Evolutionary conservation across 2,888 invertebrate genomes (phyloP), one percentile per base, ranked within the genome.

Genomic region (Lissonota sp.): DNA sequence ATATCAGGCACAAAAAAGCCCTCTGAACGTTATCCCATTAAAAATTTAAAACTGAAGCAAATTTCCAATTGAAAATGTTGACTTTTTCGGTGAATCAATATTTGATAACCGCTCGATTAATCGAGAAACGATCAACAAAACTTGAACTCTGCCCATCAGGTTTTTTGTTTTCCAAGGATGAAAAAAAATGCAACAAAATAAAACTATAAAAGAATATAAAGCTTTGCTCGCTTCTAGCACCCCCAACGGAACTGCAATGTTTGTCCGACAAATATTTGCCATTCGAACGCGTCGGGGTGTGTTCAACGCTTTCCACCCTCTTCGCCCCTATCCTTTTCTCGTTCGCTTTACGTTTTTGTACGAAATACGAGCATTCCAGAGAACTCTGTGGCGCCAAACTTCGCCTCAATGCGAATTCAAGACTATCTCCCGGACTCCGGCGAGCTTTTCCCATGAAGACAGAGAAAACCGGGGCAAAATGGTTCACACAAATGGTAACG

Each of bases 191-290:
- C 42, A n/a, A 7, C 53, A 40, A 55, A 67, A 70, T n/a, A n/a
- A 73, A 58, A 37, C 14, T 39, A 70, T n/a, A 58, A 71, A 77
- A 79, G 80, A 77, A 80, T 77, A 75, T 77, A 40, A 77, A 70
- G 63, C 66, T 79, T 37, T 40, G 26, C 79, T 55, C 79, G 77
- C 78, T 82, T 80, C 51, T 64, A 62, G 46, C 40, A 26, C 26
- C 26, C 14, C 53, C 40, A 64, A 8, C 16, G 46, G 44, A 60
- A 40, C 49, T 7, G 77, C 71, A 78, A 82, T 80, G 85, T 88
- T 87, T 87, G 84, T 87, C 82, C 84, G 83, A 82, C 82, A 84
- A 86, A 84, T 87, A 85, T 87, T 88, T 86, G 85, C 83, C 74
- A 75, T 79, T 77, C 82, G 83, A 79, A 83, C 80, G 83, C 85